phyloP scores from a whole-genome alignment of 2,113 vertebrate species.

The Electrona antarctica region DNA sequence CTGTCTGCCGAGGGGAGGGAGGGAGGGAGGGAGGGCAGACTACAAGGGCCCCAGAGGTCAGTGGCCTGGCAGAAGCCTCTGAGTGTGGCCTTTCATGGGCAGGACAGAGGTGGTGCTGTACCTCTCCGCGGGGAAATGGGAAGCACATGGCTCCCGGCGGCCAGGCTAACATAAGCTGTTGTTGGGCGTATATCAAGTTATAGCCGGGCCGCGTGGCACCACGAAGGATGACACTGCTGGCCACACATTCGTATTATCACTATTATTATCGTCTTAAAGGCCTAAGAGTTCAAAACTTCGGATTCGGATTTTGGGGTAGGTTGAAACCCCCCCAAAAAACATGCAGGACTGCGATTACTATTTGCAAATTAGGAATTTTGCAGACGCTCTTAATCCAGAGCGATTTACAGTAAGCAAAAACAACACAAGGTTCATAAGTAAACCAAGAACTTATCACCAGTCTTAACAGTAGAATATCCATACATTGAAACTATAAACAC shows the following conservation, averaged over 20 bases:
- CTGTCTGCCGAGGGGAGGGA: background rate
- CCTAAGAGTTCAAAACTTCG: too few relatives aligned
- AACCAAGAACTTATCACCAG: too few relatives aligned
- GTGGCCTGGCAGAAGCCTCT: background rate
- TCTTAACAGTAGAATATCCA: too few relatives aligned
- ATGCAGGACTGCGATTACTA: background rate
- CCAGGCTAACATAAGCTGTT: slow-evolving; percentile 26
- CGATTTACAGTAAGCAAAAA: too few relatives aligned
- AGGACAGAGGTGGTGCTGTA: background rate
- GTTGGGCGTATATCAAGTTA: slow-evolving; percentile 47
- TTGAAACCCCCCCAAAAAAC: background rate
- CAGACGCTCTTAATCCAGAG: too few relatives aligned
- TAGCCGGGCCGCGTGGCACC: slow-evolving; percentile 15
- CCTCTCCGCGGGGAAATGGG: slow-evolving; percentile 39
- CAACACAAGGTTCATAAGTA: too few relatives aligned
- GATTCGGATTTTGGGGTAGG: too few relatives aligned
- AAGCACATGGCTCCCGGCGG: slow-evolving; percentile 46
- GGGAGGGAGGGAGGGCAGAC: background rate
- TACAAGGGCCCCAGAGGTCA: background rate
- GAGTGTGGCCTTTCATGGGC: background rate
- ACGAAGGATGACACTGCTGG: slow-evolving; percentile 16
- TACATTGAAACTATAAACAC: too few relatives aligned
- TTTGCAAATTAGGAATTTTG: too few relatives aligned
- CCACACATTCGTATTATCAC: too few relatives aligned
- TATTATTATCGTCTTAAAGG: too few relatives aligned